These are phyloP conservation scores for Phrynosoma platyrhinos DNA, from an alignment of 2,113 vertebrate species.

Conservation along the genomic window DNA sequence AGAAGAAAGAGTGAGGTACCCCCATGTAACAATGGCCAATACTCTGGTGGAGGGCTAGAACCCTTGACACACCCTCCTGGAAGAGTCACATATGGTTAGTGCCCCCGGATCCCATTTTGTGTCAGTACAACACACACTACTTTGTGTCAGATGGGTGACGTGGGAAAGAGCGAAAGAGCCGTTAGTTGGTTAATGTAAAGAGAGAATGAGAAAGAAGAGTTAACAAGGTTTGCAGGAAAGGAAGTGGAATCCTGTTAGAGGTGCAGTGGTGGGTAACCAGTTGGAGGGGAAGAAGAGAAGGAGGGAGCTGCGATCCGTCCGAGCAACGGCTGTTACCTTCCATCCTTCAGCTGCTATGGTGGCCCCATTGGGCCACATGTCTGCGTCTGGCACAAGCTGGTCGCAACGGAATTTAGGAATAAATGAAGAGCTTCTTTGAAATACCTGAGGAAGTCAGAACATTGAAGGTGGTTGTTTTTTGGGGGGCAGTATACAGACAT, in stretches of 20 bases:
- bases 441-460: constrained; percentile 86
- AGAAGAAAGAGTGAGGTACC: constrained; percentile 1
- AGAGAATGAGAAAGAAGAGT: constrained; percentile 54
- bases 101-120: not conserved
- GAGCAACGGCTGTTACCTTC: constrained; percentile 84
- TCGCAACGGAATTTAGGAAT: constrained; percentile 75
- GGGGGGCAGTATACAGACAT: not conserved
- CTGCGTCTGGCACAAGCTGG: constrained; percentile 70
- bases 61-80: rapidly evolving
- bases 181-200: constrained; percentile 64
- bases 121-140: not conserved
- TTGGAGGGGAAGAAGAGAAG: constrained; percentile 44
- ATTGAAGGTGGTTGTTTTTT: constrained; percentile 58
- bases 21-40: not conserved
- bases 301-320: constrained; percentile 43
- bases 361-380: constrained; percentile 77
- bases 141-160: constrained; percentile 9
- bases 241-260: constrained; percentile 58
- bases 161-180: constrained; percentile 40
- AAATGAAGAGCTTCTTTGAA: constrained; percentile 85
- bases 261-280: constrained; percentile 59
- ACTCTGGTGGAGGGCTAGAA: not conserved
- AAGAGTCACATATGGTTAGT: constrained; percentile 25
- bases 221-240: constrained; percentile 41
- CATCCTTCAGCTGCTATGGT: constrained; percentile 70